Evolutionary conservation across 2,113 vertebrate species (phyloP), one percentile per base, ranked within the genome.

Genomic region (Entelurus aequoreus): DNA sequence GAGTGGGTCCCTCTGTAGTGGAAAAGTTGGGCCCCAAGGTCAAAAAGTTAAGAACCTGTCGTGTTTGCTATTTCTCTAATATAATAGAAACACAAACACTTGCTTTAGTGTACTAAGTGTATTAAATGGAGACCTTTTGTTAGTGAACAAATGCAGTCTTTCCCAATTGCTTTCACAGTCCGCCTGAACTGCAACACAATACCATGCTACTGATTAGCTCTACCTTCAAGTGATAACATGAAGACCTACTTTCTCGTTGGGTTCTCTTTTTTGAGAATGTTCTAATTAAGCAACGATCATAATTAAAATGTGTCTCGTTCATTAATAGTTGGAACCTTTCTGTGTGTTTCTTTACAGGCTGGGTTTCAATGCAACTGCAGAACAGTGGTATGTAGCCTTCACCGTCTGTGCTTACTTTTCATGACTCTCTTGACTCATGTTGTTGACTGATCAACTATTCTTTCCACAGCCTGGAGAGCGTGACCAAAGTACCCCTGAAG

Each of bases 401-500:
- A 21, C 36, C n/a, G 57, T 5, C 28, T 15, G 13, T 48, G 0
- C n/a, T 14, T 9, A 6, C 13, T 6, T 54, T 62, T 44, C 6
- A 12, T 40, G 6, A 10, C 14, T 60, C 13, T 15, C 46, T 48
- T n/a, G 14, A 48, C 28, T 12, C 37, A 35, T 6, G 46, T 21
- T 16, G 40, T 57, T 40, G 19, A 44, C 35, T 37, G 28, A 10
- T 7, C 16, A 53, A 53, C 21, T 73, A 1, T 56, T 50, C 59
- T 46, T 8, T 75, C 58, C 66, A 50, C 71, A 90, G 90, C 77
- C 70, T 65, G 62, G 76, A 83, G 19, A 66, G 6, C 5, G 49
- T 84, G 67, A 76, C 71, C 63, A 95, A 95, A 87, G 92, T 97
- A 61, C 86, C 94, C 2, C 90, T 98, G 67, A 93, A 92, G 66